These are phyloP conservation scores for Drosophila longiperda DNA, from an alignment of 2,888 invertebrate species.

Conservation along the genomic window DNA sequence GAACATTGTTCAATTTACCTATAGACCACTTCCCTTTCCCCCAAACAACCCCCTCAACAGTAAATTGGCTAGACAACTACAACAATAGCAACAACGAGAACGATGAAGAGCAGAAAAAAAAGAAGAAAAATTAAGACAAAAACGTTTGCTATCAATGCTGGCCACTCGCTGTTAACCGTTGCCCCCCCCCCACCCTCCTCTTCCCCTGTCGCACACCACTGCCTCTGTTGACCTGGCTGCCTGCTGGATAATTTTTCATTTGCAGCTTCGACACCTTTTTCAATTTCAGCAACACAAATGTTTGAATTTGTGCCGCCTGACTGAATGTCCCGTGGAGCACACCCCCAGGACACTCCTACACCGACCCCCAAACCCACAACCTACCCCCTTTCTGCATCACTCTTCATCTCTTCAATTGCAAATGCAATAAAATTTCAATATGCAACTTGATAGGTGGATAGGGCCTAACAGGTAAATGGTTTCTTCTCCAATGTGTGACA, in stretches of 20 bases:
- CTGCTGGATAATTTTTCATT: slow-evolving; percentile 71
- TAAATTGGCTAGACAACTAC: slow-evolving; percentile 58
- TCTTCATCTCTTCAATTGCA: slow-evolving; percentile 14
- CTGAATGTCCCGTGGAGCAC: slow-evolving; percentile 38
- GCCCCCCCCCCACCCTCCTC: neutral
- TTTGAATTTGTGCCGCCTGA: slow-evolving; percentile 68
- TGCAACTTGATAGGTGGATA: slow-evolving; percentile 49
- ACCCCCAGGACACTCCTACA: neutral
- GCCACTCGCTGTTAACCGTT: slow-evolving; percentile 32
- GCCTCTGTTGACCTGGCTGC: neutral
- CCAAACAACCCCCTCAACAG: neutral
- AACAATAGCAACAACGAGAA: slow-evolving; percentile 1
- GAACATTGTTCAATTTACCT: slow-evolving; percentile 16
- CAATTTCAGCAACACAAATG: slow-evolving; percentile 78
- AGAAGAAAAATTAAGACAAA: slow-evolving; percentile 58
- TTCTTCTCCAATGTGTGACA: slow-evolving; percentile 58
- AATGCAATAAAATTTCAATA: slow-evolving; percentile 74
- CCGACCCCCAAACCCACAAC: neutral
- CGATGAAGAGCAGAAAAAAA: neutral
- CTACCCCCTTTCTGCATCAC: no score
- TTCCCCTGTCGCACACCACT: no score
- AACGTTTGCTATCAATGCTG: slow-evolving; percentile 58
- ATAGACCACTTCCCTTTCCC: neutral
- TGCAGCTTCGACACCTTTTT: slow-evolving; percentile 77
- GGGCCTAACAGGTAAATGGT: slow-evolving; percentile 46